phyloP scores from a whole-genome alignment of 2,797 vertebrate genomes.

The Catamblyrhynchus diadema region DNA sequence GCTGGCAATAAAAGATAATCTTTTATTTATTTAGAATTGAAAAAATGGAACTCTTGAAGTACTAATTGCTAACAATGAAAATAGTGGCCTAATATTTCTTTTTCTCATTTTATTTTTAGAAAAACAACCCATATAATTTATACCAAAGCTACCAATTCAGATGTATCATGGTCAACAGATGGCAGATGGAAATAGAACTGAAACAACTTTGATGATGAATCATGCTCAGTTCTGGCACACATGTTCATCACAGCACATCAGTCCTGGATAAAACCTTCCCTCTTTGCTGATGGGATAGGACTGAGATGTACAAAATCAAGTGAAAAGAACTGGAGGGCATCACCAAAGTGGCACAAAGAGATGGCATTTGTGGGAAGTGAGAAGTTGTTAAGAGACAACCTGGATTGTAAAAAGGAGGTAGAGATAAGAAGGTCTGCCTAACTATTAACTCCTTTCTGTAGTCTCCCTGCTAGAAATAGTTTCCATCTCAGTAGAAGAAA shows the following conservation, averaged over 20 bases:
- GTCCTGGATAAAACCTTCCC: background rate
- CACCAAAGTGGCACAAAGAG: background rate
- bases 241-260: background rate
- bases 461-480: background rate
- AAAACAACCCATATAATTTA: background rate
- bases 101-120: background rate
- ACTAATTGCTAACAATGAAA: background rate
- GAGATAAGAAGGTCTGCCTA: background rate
- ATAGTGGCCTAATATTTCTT: background rate
- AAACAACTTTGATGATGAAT: background rate
- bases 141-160: background rate
- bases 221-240: background rate
- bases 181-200: background rate
- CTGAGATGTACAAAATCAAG: background rate
- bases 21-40: background rate
- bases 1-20: background rate
- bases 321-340: background rate
- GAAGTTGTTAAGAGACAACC: background rate
- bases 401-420: background rate
- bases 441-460: background rate
- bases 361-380: background rate
- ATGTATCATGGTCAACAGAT: background rate
- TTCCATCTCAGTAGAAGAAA: background rate
- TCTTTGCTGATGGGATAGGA: background rate
- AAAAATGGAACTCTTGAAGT: background rate